Base-by-base conservation (phyloP, 2,888 invertebrate genomes). In the Acronicta psi region DNA sequence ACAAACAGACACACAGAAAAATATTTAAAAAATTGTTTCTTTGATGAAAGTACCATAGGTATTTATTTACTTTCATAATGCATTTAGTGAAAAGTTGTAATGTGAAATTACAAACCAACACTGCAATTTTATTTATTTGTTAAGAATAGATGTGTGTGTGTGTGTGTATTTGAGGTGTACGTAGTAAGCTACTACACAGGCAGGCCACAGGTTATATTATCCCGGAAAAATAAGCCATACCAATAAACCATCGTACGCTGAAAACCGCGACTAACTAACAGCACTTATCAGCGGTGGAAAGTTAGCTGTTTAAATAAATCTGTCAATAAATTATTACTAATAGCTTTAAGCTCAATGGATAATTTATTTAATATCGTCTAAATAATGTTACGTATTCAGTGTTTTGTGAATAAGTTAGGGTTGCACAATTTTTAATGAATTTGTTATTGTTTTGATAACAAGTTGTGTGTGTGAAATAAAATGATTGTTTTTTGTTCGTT, bases 301-400 rank as follows among this genome's bases (percentile, higher is more conserved):
- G 71, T 11, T 34, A 20, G 53, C 59, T 50, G 40, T 53, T 53
- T 58, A 56, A 43, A 65, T 54, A 65, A 43, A 43, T 37, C 53
- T 70, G 65, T 70, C 71, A 43, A 59, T 67, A 67, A 70, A 67
- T 67, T 67, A 58, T 64, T 67, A 59, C 66, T 70, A 63, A 67
- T 58, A 67, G 65, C 42, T 50, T 42, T 42, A 64, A 70, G 70
- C 43, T 23, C 42, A 51, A 25, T 47, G 51, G 41, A 66, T 51
- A 56, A 69, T 57, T 63, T 34, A 69, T 37, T 57, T 41, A 54
- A 69, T 23, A 45, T 36, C 20, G 14, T 23, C 9, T 51, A 34
- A 16, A 14, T 29, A 34, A 20, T 63, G 20, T 36, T 20, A 20
- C 23, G 13, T 47, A 25, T 53, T 14, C 18, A 42, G 25, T 38